phyloP scores from a whole-genome alignment of 2,113 vertebrate genomes.

The Orientallactaga bullata region DNA sequence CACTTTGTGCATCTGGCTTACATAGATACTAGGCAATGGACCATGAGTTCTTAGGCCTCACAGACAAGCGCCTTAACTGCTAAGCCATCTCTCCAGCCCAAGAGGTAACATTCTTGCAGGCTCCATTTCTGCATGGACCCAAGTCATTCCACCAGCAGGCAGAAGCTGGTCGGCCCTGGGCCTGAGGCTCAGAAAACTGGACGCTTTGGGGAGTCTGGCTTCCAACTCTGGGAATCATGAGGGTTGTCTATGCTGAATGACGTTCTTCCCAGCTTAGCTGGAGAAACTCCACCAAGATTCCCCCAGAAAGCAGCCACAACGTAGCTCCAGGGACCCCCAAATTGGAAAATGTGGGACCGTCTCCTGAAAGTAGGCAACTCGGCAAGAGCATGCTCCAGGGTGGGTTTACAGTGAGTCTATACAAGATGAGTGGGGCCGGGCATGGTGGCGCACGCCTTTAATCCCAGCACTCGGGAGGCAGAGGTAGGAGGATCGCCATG shows the following conservation, averaged over 20 bases:
- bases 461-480: too few relatives aligned
- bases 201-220: not conserved
- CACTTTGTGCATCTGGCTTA: too few relatives aligned
- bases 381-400: not conserved
- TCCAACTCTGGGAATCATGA: not conserved
- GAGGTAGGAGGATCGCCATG: too few relatives aligned
- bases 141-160: not conserved
- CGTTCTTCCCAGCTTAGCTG: not conserved
- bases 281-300: not conserved
- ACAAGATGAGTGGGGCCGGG: not conserved
- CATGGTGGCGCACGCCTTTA: too few relatives aligned
- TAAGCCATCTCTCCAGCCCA: too few relatives aligned
- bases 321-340: not conserved
- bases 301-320: conserved; percentile 4
- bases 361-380: not conserved
- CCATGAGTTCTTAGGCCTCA: too few relatives aligned
- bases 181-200: not conserved
- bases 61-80: too few relatives aligned
- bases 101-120: too few relatives aligned
- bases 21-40: too few relatives aligned
- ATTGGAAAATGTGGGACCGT: not conserved
- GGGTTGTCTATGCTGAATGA: rapidly evolving
- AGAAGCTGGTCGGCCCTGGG: not conserved
- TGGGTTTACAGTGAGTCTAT: not conserved
- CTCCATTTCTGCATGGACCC: conserved; percentile 34